Percentiles rank a stretch among this genome's conserved stretches.
Evolutionary conservation across 2,797 vertebrate species (phyloP).

Genomic region (Dendrocincla tyrannina): DNA sequence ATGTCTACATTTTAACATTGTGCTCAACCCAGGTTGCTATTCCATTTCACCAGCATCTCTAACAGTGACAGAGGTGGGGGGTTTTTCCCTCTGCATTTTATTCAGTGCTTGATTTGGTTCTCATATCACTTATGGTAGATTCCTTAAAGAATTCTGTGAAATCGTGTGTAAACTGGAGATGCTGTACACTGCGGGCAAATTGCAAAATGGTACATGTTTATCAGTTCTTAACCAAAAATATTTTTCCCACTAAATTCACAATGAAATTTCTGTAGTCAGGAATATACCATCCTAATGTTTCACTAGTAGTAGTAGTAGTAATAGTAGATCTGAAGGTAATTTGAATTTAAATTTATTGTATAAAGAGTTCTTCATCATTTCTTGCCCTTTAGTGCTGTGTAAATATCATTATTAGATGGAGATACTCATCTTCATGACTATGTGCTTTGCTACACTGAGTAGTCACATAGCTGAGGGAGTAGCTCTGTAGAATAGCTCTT

Average conservation of each 20-base stretch:
- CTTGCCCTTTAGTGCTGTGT: neutral
- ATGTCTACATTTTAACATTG: neutral
- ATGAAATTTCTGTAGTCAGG: neutral
- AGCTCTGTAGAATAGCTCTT: neutral
- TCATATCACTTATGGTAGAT: neutral
- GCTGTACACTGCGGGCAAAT: neutral
- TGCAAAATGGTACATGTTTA: neutral
- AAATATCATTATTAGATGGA: neutral
- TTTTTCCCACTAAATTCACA: neutral
- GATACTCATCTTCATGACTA: neutral
- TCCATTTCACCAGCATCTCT: neutral
- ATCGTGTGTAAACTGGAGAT: neutral
- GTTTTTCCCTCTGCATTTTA: neutral
- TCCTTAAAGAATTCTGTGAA: neutral
- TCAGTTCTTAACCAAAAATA: neutral
- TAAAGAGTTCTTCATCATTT: neutral
- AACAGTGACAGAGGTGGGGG: fast-evolving
- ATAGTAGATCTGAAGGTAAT: neutral
- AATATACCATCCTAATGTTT: neutral
- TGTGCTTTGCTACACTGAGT: neutral
- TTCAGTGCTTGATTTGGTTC: neutral
- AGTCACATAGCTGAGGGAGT: neutral
- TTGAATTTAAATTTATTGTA: neutral
- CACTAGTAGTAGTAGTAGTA: neutral
- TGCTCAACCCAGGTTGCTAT: neutral